These are phyloP conservation scores for Chloropsis hardwickii DNA, from an alignment of 2,113 vertebrate genomes.

Conservation along the genomic window DNA sequence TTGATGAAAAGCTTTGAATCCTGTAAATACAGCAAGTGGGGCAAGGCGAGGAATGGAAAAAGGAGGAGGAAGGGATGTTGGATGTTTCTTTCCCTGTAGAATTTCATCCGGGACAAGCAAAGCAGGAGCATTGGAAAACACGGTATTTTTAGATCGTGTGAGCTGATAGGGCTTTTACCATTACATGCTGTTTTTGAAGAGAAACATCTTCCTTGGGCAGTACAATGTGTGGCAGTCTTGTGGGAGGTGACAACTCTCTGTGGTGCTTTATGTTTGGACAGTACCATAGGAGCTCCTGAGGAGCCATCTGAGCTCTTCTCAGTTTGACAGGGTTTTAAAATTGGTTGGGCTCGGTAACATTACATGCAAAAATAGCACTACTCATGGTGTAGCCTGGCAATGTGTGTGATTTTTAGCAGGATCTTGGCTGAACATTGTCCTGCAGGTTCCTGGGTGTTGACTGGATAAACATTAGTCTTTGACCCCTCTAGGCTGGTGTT, in stretches of 20 bases:
- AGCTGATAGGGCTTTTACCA: not conserved
- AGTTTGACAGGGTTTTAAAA: not conserved
- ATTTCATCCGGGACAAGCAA: not conserved
- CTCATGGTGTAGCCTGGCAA: not conserved
- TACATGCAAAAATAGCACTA: rapidly evolving
- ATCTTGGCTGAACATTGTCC: not conserved
- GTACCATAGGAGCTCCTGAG: not conserved
- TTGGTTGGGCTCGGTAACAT: not conserved
- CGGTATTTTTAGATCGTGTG: not conserved
- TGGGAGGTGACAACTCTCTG: not conserved
- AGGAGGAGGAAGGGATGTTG: not conserved
- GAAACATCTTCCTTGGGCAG: not conserved
- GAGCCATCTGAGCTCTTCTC: not conserved
- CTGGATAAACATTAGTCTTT: not conserved
- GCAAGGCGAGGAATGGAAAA: not conserved
- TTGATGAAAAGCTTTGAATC: not conserved
- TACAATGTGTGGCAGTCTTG: not conserved
- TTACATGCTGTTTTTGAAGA: not conserved
- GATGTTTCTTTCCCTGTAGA: not conserved
- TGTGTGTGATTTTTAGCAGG: not conserved
- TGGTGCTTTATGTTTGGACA: not conserved
- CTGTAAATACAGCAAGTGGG: not conserved
- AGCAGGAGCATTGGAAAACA: not conserved
- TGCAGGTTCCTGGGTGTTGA: not conserved
- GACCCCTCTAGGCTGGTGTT: not conserved